These are phyloP conservation scores for Lepilemur septentrionalis DNA, from an alignment of 2,797 vertebrate species.

Conservation along the genomic window DNA sequence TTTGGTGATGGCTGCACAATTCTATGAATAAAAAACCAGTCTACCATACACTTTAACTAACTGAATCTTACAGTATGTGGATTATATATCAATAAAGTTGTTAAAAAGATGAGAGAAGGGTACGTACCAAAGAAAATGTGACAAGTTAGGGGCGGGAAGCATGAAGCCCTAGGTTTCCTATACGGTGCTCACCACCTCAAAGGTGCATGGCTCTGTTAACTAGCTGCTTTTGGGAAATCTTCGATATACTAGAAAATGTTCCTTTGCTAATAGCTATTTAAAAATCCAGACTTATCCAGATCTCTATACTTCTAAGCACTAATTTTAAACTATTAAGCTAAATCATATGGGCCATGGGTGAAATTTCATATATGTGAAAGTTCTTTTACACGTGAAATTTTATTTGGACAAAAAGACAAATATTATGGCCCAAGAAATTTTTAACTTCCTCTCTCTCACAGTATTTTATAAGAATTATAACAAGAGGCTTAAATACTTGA, in stretches of 20 bases:
- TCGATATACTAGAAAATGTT: background rate
- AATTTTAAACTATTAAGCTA: background rate
- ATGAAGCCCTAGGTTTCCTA: background rate
- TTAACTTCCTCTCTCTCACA: background rate
- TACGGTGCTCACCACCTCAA: background rate
- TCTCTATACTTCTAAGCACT: background rate
- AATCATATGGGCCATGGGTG: background rate
- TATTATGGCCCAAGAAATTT: background rate
- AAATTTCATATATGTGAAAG: background rate
- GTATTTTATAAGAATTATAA: background rate
- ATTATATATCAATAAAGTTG: background rate
- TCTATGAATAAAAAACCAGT: background rate
- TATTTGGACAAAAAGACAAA: slow-evolving; percentile 12
- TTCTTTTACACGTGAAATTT: background rate
- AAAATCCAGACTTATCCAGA: background rate
- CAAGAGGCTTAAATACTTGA: background rate
- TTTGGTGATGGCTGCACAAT: background rate
- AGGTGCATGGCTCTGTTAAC: background rate
- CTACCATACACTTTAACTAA: background rate
- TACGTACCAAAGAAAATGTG: background rate
- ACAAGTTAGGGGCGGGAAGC: background rate
- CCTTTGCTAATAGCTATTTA: background rate
- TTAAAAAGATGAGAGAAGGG: background rate
- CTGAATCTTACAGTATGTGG: background rate
- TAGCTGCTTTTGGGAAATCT: background rate